Conservation (phyloP, 2,113 vertebrate species). For the Aphelocoma coerulescens region DNA sequence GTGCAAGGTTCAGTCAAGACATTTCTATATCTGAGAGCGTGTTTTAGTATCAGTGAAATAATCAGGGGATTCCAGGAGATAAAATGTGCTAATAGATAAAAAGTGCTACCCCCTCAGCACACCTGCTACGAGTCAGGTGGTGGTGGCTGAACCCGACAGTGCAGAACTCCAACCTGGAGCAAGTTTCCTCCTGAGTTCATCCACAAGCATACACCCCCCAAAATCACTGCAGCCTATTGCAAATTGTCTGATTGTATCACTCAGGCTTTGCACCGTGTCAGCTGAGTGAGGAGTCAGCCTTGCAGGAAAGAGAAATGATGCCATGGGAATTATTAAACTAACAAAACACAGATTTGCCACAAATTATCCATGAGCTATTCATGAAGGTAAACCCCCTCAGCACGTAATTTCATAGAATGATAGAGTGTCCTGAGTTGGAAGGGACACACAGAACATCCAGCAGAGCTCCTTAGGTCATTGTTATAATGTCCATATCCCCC, state of each 20-base stretch:
- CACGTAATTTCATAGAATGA: background rate
- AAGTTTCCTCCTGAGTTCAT: background rate
- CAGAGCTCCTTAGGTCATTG: background rate
- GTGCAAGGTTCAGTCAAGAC: conserved; percentile 10
- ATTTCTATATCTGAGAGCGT: background rate
- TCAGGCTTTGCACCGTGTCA: background rate
- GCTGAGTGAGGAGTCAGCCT: background rate
- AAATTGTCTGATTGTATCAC: background rate
- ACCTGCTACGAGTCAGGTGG: background rate
- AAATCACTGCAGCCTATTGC: background rate
- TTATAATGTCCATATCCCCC: background rate
- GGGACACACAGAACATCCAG: background rate
- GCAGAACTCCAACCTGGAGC: background rate
- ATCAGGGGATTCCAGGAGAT: background rate
- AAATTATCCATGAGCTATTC: background rate
- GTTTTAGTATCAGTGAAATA: conserved; percentile 2
- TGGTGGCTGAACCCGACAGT: background rate
- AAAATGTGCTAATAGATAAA: background rate
- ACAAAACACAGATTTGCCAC: background rate
- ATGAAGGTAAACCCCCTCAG: background rate
- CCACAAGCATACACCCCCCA: background rate
- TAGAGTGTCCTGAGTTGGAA: background rate
- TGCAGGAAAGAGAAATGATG: background rate
- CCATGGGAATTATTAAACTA: background rate
- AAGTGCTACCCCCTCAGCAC: background rate